Conservation (phyloP, 2,888 invertebrate species). For the Dugesia japonica region DNA sequence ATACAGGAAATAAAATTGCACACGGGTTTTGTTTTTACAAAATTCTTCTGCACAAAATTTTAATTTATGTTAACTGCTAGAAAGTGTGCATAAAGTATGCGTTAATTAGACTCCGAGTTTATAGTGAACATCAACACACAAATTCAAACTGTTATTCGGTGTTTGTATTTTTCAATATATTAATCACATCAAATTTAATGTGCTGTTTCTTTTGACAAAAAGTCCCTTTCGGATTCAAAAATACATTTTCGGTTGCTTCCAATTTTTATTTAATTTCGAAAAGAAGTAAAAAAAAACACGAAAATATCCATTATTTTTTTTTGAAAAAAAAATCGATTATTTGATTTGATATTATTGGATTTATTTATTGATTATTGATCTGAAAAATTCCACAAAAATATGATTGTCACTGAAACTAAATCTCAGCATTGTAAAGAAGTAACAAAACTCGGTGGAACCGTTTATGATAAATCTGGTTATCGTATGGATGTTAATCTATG, state of each 20-base stretch:
- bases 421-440: background rate
- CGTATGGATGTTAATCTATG: slow-evolving; percentile 35
- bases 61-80: background rate
- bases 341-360: background rate
- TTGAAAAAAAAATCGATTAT: background rate
- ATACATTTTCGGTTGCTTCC: background rate
- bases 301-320: background rate
- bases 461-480: slow-evolving; percentile 29
- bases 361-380: background rate
- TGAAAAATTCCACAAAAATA: background rate
- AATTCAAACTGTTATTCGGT: background rate
- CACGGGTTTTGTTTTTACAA: background rate
- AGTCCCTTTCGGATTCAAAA: background rate
- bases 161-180: background rate
- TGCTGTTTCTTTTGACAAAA: background rate
- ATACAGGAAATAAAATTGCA: background rate
- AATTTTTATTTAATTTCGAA: background rate
- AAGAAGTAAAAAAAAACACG: background rate
- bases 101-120: background rate
- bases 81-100: background rate
- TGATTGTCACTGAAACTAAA: background rate
- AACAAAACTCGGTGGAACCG: slow-evolving; percentile 11
- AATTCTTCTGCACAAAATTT: background rate
- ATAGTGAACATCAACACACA: background rate
- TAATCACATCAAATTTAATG: background rate